A percentile compares a stretch with the other conserved stretches of the same genome.
phyloP scores from a whole-genome alignment of 92 coral and sea anemone species.

The Palythoa grandiflora region DNA sequence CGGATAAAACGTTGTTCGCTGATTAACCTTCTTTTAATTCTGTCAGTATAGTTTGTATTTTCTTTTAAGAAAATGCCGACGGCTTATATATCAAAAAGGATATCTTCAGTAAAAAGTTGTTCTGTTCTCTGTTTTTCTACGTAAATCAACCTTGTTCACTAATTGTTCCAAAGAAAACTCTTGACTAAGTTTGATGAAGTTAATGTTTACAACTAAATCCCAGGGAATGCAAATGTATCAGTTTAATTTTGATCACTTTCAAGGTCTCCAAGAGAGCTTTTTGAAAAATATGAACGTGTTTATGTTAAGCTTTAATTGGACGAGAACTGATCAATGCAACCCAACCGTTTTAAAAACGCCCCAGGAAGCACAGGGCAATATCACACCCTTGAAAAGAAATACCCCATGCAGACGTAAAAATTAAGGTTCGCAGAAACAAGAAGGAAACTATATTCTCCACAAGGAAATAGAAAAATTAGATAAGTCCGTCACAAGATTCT shows the following conservation, averaged over 20 bases:
- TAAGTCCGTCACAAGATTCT: not conserved
- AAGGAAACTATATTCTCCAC: not conserved
- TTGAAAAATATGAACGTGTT: conserved; percentile 14
- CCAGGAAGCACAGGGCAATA: conserved; percentile 3
- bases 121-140: too few species aligned
- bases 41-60: too few species aligned
- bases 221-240: not conserved
- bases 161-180: too few species aligned
- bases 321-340: not conserved
- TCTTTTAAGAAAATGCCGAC: too few species aligned
- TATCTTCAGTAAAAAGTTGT: too few species aligned
- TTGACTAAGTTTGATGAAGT: too few species aligned
- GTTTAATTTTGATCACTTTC: conserved; percentile 3
- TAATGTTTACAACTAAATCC: too few species aligned
- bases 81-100: too few species aligned
- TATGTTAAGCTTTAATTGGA: conserved; percentile 14
- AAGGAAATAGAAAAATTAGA: not conserved
- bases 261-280: conserved; percentile 29
- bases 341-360: not conserved
- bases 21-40: too few species aligned
- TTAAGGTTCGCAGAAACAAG: not conserved
- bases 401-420: not conserved
- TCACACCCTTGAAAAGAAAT: not conserved
- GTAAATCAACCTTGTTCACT: too few species aligned
- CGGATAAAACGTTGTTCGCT: too few species aligned